Percentiles rank a stretch among this genome's conserved stretches.
Conservation (phyloP, 2,888 invertebrate genomes). For the Dynastes maya region DNA sequence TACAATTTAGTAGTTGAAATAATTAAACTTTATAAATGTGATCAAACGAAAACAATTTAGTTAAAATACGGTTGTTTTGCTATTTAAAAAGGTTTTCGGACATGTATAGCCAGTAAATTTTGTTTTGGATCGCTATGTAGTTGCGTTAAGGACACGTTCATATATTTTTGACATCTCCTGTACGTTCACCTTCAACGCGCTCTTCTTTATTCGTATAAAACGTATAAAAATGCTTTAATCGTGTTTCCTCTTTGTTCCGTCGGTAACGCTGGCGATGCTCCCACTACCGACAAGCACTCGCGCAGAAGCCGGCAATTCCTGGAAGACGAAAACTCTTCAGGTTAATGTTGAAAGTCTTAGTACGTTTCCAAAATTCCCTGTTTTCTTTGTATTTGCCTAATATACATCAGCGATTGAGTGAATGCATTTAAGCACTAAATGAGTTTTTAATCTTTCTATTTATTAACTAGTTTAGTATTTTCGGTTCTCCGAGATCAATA, state of each 20-base stretch:
- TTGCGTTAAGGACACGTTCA: background rate
- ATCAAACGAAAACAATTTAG: no score
- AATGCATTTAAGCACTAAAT: background rate
- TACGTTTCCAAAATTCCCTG: slow-evolving; percentile 22
- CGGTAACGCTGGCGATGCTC: slow-evolving; percentile 32
- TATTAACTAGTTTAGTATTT: slow-evolving; percentile 1
- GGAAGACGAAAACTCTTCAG: slow-evolving; percentile 45
- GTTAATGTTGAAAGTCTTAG: slow-evolving; percentile 22
- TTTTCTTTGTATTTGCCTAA: slow-evolving; percentile 1
- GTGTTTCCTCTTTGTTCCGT: slow-evolving; percentile 40
- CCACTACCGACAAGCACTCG: slow-evolving; percentile 29
- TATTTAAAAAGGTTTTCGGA: no score
- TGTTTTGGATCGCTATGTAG: no score
- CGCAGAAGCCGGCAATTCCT: slow-evolving; percentile 36
- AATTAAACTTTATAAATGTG: no score
- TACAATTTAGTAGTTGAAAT: no score
- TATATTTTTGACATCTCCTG: slow-evolving; percentile 16
- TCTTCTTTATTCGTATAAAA: slow-evolving; percentile 1
- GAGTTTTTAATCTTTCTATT: slow-evolving; percentile 34
- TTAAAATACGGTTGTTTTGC: no score
- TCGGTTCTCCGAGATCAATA: slow-evolving; percentile 19
- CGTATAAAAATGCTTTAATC: slow-evolving; percentile 42
- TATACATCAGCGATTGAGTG: background rate
- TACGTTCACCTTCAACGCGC: background rate
- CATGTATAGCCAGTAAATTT: no score